Base-by-base conservation (phyloP, 2,797 vertebrate species). In the Melanotaenia parkinsoni region DNA sequence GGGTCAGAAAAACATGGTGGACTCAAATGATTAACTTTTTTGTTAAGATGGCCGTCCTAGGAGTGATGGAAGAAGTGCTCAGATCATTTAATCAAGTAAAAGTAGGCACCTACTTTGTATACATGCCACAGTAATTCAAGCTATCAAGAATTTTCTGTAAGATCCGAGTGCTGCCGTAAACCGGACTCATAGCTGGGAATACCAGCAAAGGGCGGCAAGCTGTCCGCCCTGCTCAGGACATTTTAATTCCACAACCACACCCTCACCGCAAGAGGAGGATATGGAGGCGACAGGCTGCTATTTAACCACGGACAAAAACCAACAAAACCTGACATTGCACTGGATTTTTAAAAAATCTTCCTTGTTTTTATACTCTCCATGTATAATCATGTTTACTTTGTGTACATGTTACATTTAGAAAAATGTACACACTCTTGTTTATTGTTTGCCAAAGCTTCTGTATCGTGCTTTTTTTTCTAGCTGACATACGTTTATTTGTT, bases 381-480 rank as follows among this genome's bases (percentile, higher is more conserved):
- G 88, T 90, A 70, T 74, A 75, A 87, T 88, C 79, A 90, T 91
- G 86, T 93, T 93, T 93, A 92, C 90, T 92, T 89, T 89, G 86
- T 88, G 86, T 92, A 89, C 81, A 90, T 88, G 86, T 93, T 86
- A 91, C 77, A 77, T 91, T 91, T 90, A 88, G 87, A 75, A 58
- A 87, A 68, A 88, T 81, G 89, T 92, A 88, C 91, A 90, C 90
- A 92, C 92, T 93, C 88, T 35, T 86, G 84, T 85, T 82, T 88
- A 16, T 61, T 84, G 74, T 84, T 93, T 94, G 93, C 95, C 95
- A 95, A 95, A 95, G 94, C 90, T 86, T 92, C 88, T 86, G 87
- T 91, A 84, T 88, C 30, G 74, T 91, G 80, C 81, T 91, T 90
- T 74, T 88, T n/a, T 89, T 82, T 56, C 88, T 79, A 72, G 83